A percentile compares a stretch with the other conserved stretches of the same genome.
Evolutionary conservation across 2,797 vertebrate species (phyloP).

Genomic region (Sebastes elongatus): DNA sequence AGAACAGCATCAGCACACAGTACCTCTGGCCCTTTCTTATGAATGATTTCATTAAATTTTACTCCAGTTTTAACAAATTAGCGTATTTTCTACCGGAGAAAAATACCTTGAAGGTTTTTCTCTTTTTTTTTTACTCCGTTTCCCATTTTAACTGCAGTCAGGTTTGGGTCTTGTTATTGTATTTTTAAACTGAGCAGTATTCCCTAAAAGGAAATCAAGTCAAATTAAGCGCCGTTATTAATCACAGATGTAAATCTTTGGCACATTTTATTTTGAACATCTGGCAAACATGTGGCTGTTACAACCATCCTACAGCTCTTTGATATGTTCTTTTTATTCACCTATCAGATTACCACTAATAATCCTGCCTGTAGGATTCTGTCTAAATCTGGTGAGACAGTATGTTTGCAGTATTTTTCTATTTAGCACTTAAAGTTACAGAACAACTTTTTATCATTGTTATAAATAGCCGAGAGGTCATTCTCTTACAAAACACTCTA

Average conservation of each 20-base stretch:
- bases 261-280: slow-evolving; percentile 29
- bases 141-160: background rate
- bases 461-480: background rate
- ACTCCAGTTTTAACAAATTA: background rate
- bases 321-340: slow-evolving; percentile 6
- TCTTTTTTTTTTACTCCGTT: fast-evolving
- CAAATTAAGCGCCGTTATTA: slow-evolving; percentile 8
- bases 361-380: background rate
- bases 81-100: background rate
- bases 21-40: background rate
- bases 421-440: background rate
- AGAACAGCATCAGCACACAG: background rate
- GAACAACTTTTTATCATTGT: background rate
- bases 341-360: background rate
- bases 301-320: background rate
- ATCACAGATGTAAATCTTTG: slow-evolving; percentile 29
- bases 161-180: background rate
- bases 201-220: background rate
- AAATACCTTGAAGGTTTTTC: fast-evolving
- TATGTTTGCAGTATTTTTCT: background rate
- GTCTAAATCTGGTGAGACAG: background rate
- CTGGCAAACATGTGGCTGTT: slow-evolving; percentile 55
- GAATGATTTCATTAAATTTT: background rate
- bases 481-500: background rate
- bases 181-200: background rate